Evolutionary conservation across 2,888 invertebrate genomes (phyloP), one percentile per base, ranked within the genome.

Genomic region (Ommatoiulus sabulosus): DNA sequence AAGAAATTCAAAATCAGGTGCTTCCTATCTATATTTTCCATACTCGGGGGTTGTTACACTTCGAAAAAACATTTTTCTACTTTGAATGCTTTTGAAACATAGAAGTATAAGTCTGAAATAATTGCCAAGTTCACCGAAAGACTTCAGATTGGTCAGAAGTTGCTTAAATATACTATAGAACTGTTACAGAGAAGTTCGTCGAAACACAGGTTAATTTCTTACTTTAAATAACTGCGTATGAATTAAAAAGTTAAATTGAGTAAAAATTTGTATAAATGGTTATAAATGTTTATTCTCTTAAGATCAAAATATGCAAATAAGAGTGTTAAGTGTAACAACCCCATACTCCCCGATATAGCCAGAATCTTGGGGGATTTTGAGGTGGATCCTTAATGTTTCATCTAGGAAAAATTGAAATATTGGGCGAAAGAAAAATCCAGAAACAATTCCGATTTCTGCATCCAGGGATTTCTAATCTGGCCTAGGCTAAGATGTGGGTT

Each of bases 1-100:
- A 72, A 24, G 72, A 72, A 72, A 72, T 72, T 72, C 24, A 72
- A 72, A 72, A 72, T 72, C 72, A 72, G 24, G 72, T 72, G 72
- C 72, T 24, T 72, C 48, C 48, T 72, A n/a, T 72, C 20, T 8
- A 24, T n/a, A 24, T 24, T 72, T 24, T 72, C 8, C 72, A 24
- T 24, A 10, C 20, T 20, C 24, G 24, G 24, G 72, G 72, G 72
- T 24, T 24, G 72, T 72, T 72, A 72, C 24, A 24, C 24, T 24
- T 24, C 48, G 57, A 57, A 57, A 35, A 35, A 35, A 35, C 35
- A 35, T 35, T 35, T 35, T 35, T 2, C 35, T 35, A 35, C 35
- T 35, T 35, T 35, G 57, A 57, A 57, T 4, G 15, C 15, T 15
- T 12, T 52, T 15, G 15, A 52, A 52, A 52, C 15, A 15, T 52